These are phyloP conservation scores for Heliconius aoede DNA, from an alignment of 2,888 invertebrate genomes.

Conservation along the genomic window DNA sequence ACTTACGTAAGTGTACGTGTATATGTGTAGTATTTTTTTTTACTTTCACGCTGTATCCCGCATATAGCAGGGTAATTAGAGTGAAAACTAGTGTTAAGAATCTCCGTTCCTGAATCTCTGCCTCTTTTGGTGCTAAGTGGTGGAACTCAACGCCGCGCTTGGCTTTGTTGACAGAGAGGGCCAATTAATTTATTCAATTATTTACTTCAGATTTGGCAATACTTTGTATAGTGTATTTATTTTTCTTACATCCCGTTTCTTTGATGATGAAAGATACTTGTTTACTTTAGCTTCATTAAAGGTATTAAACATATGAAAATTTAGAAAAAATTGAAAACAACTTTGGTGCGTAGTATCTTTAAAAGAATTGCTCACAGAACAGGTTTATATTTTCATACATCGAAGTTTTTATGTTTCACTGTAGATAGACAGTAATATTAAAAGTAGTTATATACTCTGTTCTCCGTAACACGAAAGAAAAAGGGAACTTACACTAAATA, in stretches of 20 bases:
- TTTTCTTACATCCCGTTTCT: constrained; percentile 2
- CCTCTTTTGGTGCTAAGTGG: too few species aligned
- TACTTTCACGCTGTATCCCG: not conserved
- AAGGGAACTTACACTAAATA: not conserved
- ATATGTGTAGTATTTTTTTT: not conserved
- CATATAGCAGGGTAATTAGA: not conserved
- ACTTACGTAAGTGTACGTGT: not conserved
- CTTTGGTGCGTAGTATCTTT: not conserved
- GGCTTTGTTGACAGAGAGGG: too few species aligned
- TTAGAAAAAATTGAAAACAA: not conserved
- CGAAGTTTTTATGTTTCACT: not conserved
- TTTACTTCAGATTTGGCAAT: not conserved
- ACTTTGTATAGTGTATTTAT: not conserved
- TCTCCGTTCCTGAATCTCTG: too few species aligned
- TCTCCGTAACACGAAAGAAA: not conserved
- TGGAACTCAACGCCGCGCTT: too few species aligned
- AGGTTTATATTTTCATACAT: not conserved
- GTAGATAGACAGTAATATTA: not conserved
- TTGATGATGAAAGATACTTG: constrained; percentile 2
- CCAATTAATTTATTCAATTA: too few species aligned
- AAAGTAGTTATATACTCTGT: not conserved
- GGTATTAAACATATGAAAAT: constrained; percentile 4
- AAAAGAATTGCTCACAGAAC: not conserved
- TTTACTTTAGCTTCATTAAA: not conserved
- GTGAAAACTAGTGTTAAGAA: too few species aligned